Conservation (phyloP, 2,888 invertebrate species). For the Aleiodes leptofemur region DNA sequence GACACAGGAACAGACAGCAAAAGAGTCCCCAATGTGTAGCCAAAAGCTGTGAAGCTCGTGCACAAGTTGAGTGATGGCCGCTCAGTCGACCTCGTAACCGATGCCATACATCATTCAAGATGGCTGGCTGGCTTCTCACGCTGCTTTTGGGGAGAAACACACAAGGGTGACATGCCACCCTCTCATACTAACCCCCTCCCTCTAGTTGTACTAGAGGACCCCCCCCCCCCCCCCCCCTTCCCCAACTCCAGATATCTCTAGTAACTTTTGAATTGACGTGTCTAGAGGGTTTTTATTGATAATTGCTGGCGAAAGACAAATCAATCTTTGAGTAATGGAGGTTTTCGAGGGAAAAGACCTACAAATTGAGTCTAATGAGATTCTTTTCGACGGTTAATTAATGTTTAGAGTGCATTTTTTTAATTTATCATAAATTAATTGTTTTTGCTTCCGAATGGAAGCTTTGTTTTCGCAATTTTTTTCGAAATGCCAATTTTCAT, state of each 20-base stretch:
- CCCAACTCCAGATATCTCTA: background rate
- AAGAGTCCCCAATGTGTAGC: constrained; percentile 11
- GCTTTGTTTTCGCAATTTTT: too few species aligned
- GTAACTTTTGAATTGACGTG: constrained; percentile 43
- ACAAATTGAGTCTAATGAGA: background rate
- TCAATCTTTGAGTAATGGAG: constrained; percentile 1
- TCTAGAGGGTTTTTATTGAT: constrained; percentile 45
- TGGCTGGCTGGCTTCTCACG: constrained; percentile 74
- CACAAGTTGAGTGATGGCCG: constrained; percentile 78
- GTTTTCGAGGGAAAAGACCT: background rate
- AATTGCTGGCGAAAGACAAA: constrained; percentile 44
- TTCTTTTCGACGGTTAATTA: too few species aligned
- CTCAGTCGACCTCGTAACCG: constrained; percentile 78
- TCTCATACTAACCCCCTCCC: constrained; percentile 28
- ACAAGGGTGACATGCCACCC: constrained; percentile 72
- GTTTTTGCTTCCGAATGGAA: too few species aligned
- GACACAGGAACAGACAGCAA: too few species aligned
- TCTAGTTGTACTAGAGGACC: background rate
- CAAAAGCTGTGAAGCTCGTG: constrained; percentile 62
- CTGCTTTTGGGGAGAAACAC: constrained; percentile 63
- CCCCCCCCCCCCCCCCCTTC: background rate
- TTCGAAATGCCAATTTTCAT: too few species aligned
- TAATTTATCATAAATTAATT: too few species aligned
- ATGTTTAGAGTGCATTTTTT: too few species aligned
- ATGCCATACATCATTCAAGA: constrained; percentile 79